Evolutionary conservation across 2,113 vertebrate genomes (phyloP).

Genomic region (Channa maculata): DNA sequence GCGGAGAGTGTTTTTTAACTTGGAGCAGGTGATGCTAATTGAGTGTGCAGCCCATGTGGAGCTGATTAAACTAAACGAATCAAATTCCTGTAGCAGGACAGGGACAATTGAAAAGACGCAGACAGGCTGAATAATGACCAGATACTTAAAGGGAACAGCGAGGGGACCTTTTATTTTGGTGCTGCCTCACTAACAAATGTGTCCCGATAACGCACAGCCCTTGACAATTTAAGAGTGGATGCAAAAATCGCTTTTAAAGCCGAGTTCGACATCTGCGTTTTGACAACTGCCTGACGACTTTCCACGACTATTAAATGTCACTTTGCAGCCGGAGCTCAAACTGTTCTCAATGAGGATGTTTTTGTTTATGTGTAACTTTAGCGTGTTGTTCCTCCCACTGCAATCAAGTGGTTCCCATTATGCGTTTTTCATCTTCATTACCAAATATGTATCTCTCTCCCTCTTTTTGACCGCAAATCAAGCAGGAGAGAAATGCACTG

Average conservation of each 20-base stretch:
- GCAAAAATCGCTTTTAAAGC: conserved; percentile 34
- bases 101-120: background rate
- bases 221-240: conserved; percentile 3
- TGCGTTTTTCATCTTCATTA: conserved; percentile 14
- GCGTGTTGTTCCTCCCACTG: conserved; percentile 25
- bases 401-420: conserved; percentile 44
- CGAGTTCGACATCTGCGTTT: conserved; percentile 27
- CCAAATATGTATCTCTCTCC: background rate
- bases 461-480: conserved; percentile 33
- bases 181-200: background rate
- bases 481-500: background rate
- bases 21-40: conserved; percentile 64
- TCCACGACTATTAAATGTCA: conserved; percentile 29
- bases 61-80: conserved; percentile 50
- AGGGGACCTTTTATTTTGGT: background rate
- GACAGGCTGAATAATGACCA: background rate
- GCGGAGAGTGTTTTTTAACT: conserved; percentile 17
- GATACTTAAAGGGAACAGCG: conserved; percentile 5
- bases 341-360: conserved; percentile 37
- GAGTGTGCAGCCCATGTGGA: conserved; percentile 67
- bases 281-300: conserved; percentile 31
- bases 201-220: conserved; percentile 21
- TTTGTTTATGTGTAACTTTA: conserved; percentile 44
- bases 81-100: conserved; percentile 42
- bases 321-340: conserved; percentile 4